Evolutionary conservation across 2,797 vertebrate genomes (phyloP).

Genomic region (Loriculus beryllinus): DNA sequence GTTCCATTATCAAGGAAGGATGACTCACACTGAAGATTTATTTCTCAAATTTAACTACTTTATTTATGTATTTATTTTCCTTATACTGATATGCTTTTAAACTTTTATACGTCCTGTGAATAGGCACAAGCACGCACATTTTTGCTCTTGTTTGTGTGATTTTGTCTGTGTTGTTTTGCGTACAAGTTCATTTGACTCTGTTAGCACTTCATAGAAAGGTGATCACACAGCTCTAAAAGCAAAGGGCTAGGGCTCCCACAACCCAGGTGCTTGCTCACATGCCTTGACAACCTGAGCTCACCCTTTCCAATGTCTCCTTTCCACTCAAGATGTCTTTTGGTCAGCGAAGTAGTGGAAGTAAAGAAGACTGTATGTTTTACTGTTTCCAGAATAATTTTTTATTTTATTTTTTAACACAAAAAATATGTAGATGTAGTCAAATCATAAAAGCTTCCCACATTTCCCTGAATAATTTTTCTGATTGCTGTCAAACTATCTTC

Average conservation of each 20-base stretch:
- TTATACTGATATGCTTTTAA: not conserved
- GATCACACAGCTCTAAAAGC: not conserved
- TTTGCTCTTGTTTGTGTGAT: not conserved
- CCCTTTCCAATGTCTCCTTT: not conserved
- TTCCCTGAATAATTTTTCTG: not conserved
- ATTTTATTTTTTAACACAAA: not conserved
- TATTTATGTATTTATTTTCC: not conserved
- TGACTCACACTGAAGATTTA: not conserved
- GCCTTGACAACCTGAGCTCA: not conserved
- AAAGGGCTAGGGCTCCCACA: fast-evolving
- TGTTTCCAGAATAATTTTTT: not conserved
- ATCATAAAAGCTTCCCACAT: not conserved
- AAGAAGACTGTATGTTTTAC: not conserved
- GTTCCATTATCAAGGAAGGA: not conserved
- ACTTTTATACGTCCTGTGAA: not conserved
- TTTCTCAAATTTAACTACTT: not conserved
- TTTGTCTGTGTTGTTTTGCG: not conserved
- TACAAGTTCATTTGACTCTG: not conserved
- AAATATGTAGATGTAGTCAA: not conserved
- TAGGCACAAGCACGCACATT: not conserved
- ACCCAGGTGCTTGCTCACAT: not conserved
- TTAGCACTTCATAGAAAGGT: not conserved
- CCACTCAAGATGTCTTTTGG: not conserved
- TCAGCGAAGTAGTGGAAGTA: not conserved
- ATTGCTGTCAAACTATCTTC: not conserved